These are phyloP conservation scores for Emydocephalus ijimae DNA, from an alignment of 2,113 vertebrate species.

Conservation along the genomic window DNA sequence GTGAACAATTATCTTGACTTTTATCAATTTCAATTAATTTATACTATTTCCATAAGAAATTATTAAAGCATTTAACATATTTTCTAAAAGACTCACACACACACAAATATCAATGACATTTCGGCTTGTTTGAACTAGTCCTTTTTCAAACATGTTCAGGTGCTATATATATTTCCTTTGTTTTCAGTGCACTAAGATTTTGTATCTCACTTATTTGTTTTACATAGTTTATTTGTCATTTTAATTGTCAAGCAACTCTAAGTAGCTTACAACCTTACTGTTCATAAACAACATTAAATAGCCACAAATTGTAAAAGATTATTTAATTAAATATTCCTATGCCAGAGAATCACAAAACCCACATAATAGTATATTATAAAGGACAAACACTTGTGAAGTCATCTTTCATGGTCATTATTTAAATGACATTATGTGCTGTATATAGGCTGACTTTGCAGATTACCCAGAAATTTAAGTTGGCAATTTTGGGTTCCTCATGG, in stretches of 20 bases:
- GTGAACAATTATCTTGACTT: slow-evolving; percentile 70
- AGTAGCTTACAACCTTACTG: not conserved
- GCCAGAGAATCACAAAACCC: not conserved
- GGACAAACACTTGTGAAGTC: not conserved
- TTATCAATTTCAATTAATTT: slow-evolving; percentile 53
- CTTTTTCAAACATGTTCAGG: slow-evolving; percentile 50
- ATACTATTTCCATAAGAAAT: slow-evolving; percentile 47
- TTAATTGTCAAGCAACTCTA: not conserved
- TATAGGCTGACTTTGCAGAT: not conserved
- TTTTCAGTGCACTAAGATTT: slow-evolving; percentile 14
- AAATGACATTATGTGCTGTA: not conserved
- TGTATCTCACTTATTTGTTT: not conserved
- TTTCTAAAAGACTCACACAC: slow-evolving; percentile 50
- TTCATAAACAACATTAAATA: not conserved
- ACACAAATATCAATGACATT: slow-evolving; percentile 51
- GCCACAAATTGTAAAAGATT: not conserved
- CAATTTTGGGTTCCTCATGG: not conserved
- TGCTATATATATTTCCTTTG: slow-evolving; percentile 48
- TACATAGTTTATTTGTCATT: not conserved
- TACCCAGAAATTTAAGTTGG: not conserved
- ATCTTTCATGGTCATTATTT: not conserved
- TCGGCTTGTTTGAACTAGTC: slow-evolving; percentile 61
- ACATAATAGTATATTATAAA: not conserved
- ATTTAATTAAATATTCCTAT: not conserved
- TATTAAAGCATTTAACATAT: slow-evolving; percentile 32